phyloP scores from a whole-genome alignment of 2,888 invertebrate genomes.

The Cylloceria caligata region DNA sequence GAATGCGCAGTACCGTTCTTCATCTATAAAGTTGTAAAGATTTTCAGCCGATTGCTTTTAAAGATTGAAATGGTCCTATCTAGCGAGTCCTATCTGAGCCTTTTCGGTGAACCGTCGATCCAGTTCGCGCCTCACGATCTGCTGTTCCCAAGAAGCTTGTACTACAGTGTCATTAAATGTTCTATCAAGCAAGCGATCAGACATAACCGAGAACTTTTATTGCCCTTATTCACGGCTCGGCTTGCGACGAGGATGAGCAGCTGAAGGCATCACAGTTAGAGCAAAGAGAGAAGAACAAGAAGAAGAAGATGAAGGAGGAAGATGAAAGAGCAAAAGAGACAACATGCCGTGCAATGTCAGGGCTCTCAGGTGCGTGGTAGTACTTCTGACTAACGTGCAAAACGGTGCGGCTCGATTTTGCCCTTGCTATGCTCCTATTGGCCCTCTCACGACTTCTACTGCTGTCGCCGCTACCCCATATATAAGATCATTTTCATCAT shows the following conservation, averaged over 20 bases:
- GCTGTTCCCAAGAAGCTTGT: slow-evolving; percentile 31
- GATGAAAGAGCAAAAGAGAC: slow-evolving; percentile 32
- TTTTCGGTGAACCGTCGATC: slow-evolving; percentile 67
- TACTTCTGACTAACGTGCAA: slow-evolving; percentile 46
- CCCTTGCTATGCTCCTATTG: slow-evolving; percentile 61
- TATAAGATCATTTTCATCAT: slow-evolving; percentile 58
- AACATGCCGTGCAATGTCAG: slow-evolving; percentile 20
- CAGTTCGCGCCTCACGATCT: slow-evolving; percentile 13
- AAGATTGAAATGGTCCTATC: slow-evolving; percentile 45
- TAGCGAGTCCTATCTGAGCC: too few relatives aligned
- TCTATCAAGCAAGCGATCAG: slow-evolving; percentile 30
- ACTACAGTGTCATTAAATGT: slow-evolving; percentile 59
- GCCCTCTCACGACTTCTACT: slow-evolving; percentile 25
- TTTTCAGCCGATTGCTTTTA: slow-evolving; percentile 20
- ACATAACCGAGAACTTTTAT: slow-evolving; percentile 61
- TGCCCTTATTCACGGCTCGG: slow-evolving; percentile 67
- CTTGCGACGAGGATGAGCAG: slow-evolving; percentile 46
- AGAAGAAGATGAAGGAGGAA: slow-evolving; percentile 11
- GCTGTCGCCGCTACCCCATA: slow-evolving; percentile 26
- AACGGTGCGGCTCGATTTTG: slow-evolving; percentile 61
- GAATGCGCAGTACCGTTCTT: background rate
- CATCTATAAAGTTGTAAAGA: background rate
- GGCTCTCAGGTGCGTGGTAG: slow-evolving; percentile 38
- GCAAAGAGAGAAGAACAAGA: slow-evolving; percentile 15
- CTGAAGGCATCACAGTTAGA: slow-evolving; percentile 33